Percentiles rank a stretch among this genome's conserved stretches.
These are phyloP conservation scores for Ctenochaetus hawaiiensis DNA, from an alignment of 2,797 vertebrate genomes.

Conservation along the genomic window DNA sequence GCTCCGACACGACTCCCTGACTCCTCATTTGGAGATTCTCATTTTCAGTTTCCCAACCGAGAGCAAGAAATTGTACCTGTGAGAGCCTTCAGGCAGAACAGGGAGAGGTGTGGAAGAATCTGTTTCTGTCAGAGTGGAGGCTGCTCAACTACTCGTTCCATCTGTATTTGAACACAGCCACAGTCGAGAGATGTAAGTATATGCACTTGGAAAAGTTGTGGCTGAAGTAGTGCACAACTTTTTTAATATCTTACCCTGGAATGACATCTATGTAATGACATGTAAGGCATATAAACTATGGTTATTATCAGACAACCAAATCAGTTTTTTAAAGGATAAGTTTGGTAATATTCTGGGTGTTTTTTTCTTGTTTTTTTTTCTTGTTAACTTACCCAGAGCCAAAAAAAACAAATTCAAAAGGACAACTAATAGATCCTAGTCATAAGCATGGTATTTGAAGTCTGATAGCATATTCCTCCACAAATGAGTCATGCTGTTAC, in stretches of 20 bases:
- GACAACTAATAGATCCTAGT: too few species aligned
- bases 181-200: conserved; percentile 23
- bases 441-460: not conserved
- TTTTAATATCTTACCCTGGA: not conserved
- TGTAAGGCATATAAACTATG: not conserved
- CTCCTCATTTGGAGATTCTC: conserved; percentile 88
- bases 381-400: too few species aligned
- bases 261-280: not conserved
- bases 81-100: conserved; percentile 88
- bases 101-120: conserved; percentile 86
- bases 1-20: conserved; percentile 83
- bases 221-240: not conserved
- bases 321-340: not conserved
- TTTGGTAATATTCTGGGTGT: not conserved
- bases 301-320: not conserved
- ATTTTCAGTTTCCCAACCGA: conserved; percentile 83
- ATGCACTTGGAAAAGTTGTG: conserved; percentile 34
- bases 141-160: conserved; percentile 53
- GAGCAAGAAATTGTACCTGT: conserved; percentile 88
- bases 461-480: not conserved
- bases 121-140: conserved; percentile 64
- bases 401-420: too few species aligned
- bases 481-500: too few species aligned
- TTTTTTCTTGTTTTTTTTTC: too few species aligned
- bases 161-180: conserved; percentile 36